These are phyloP conservation scores for Psephotus haematonotus DNA, from an alignment of 2,113 vertebrate species.

Conservation along the genomic window DNA sequence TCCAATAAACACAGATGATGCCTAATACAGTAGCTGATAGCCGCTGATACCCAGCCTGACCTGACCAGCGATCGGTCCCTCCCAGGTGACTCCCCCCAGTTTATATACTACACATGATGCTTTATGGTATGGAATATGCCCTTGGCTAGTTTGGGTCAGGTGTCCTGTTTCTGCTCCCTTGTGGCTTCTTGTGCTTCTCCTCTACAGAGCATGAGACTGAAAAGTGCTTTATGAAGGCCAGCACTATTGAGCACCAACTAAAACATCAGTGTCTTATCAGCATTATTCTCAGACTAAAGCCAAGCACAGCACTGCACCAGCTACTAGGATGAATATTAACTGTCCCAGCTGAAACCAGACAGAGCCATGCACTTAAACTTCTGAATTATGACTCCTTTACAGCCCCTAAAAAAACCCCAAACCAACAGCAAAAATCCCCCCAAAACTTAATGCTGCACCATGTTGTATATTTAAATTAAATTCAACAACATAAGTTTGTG, in stretches of 20 bases:
- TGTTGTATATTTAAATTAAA: not conserved
- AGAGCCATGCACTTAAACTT: not conserved
- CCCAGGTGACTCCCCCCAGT: not conserved
- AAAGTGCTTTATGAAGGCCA: not conserved
- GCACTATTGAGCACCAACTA: not conserved
- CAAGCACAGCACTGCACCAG: not conserved
- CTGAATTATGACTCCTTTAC: not conserved
- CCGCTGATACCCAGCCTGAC: not conserved
- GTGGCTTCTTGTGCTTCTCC: not conserved
- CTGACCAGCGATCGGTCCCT: not conserved
- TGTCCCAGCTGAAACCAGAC: not conserved
- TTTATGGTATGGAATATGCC: not conserved
- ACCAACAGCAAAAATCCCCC: not conserved
- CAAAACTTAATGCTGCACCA: not conserved
- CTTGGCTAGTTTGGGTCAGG: not conserved
- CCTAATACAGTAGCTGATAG: not conserved
- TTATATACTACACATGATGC: not conserved
- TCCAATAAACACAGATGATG: not conserved
- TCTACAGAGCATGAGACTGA: not conserved
- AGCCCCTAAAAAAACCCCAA: not conserved
- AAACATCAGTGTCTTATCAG: not conserved
- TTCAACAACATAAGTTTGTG: fast-evolving
- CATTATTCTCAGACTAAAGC: not conserved
- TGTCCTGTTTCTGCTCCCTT: not conserved
- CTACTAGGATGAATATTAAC: not conserved